Base-by-base conservation (phyloP, 1,140 invertebrate genomes). In the Thrips palmi region DNA sequence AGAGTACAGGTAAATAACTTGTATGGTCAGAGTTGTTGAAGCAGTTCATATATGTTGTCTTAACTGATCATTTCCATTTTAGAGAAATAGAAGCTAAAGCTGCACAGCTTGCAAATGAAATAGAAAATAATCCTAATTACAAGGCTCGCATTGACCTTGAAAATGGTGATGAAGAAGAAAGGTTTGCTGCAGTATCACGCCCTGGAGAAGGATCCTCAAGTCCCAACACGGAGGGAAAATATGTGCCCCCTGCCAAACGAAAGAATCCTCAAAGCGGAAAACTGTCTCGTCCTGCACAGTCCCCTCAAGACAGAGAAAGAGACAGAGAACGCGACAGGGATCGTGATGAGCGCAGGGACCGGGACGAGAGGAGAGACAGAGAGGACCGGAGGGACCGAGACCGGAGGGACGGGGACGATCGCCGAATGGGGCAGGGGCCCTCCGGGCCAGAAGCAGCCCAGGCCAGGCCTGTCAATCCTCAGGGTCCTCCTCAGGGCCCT, bases 151-250 rank as follows among this genome's bases (percentile, higher is more conserved):
- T 79, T 36, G 82, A 86, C 36, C 50, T 89, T 34, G 88, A 93
- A 62, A 91, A 92, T 61, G 86, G 82, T 0, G 85, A 91, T 48
- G 83, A 91, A 50, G 87, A 91, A 55, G 78, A 87, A 47, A 62
- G 73, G 47, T 89, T 74, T 59, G 78, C 78, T 10, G 73, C 78
- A 14, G 77, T 3, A 34, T 3, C 23, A 41, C 20, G 20, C 28
- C 41, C 10, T 39, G 55, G 54, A 29, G 48, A 5, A 47, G 49
- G 44, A 49, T 50, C 1, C 48, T 45, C 23, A 11, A 17, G 27
- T 20, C 10, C 11, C 18, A 30, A 28, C 14, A 38, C 38, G 17
- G 62, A 59, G 45, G 72, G 67, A 23, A 82, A 81, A 58, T 83
- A 83, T 57, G 68, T 83, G 25, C 77, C 76, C 31, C 78, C 78